Conservation (phyloP, 2,797 vertebrate species). For the Neomorphus geoffroyi region DNA sequence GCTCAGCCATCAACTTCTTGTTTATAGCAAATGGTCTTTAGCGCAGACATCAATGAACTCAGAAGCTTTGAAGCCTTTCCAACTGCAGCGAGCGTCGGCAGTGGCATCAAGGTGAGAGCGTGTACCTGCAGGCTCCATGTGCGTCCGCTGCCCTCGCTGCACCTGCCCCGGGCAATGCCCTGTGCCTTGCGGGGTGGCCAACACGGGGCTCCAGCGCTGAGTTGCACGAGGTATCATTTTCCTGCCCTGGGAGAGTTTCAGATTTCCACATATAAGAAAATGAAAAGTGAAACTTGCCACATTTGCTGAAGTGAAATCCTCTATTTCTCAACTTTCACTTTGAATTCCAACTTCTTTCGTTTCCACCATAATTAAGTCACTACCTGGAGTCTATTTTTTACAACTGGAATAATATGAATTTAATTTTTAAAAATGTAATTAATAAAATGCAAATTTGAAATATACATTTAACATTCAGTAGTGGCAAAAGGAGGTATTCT, state of each 20-base stretch:
- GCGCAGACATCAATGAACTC: background rate
- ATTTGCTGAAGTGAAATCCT: background rate
- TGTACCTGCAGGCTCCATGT: background rate
- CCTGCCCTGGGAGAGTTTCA: background rate
- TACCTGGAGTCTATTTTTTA: background rate
- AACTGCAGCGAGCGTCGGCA: background rate
- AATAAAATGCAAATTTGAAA: background rate
- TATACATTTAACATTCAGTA: background rate
- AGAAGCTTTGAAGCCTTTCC: background rate
- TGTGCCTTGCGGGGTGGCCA: rapidly evolving
- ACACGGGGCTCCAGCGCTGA: rapidly evolving
- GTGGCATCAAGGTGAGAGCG: background rate
- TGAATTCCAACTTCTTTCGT: background rate
- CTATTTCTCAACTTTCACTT: rapidly evolving
- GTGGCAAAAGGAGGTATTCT: background rate
- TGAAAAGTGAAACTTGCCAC: rapidly evolving
- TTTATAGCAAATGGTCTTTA: background rate
- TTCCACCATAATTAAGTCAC: background rate
- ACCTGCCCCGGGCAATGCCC: rapidly evolving
- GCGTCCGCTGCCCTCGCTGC: background rate
- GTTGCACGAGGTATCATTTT: rapidly evolving
- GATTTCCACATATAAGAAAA: background rate
- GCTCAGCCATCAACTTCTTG: background rate
- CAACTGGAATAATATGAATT: background rate
- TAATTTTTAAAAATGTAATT: too few species aligned